phyloP scores from a whole-genome alignment of 2,113 vertebrate species.

The Microcebus griseorufus region DNA sequence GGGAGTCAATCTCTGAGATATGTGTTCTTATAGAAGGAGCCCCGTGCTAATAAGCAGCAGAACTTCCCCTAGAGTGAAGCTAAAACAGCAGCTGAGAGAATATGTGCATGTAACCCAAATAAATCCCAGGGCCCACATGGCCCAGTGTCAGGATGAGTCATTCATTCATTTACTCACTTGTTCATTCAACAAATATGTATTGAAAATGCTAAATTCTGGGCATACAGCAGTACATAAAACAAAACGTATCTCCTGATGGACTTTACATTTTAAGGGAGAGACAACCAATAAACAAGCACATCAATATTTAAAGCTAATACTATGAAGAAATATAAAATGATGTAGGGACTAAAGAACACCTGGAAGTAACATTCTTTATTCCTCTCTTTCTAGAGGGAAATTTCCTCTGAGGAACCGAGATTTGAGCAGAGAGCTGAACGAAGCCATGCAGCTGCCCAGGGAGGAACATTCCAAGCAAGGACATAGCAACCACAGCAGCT shows the following conservation, averaged over 20 bases:
- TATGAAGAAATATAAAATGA: neutral
- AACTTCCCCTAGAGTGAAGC: neutral
- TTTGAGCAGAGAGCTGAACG: neutral
- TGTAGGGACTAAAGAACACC: neutral
- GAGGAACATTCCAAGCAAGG: neutral
- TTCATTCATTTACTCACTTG: neutral
- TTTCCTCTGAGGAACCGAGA: neutral
- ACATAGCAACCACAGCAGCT: neutral
- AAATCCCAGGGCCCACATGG: neutral
- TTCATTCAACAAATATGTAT: neutral
- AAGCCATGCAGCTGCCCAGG: neutral
- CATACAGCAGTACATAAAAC: neutral
- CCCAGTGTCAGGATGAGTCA: neutral
- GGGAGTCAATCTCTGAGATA: neutral
- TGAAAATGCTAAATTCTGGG: neutral
- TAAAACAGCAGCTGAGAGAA: neutral
- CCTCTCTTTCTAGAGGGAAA: neutral
- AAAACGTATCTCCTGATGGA: neutral
- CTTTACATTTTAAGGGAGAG: neutral
- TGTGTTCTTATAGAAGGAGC: neutral
- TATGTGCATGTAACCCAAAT: neutral
- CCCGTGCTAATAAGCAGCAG: neutral
- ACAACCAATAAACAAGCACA: neutral
- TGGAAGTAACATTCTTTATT: neutral
- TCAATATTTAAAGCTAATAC: neutral